A percentile compares a stretch with the other conserved stretches of the same genome.
These are phyloP conservation scores for Chromobotia macracanthus DNA, from an alignment of 2,797 vertebrate species.

Conservation along the genomic window DNA sequence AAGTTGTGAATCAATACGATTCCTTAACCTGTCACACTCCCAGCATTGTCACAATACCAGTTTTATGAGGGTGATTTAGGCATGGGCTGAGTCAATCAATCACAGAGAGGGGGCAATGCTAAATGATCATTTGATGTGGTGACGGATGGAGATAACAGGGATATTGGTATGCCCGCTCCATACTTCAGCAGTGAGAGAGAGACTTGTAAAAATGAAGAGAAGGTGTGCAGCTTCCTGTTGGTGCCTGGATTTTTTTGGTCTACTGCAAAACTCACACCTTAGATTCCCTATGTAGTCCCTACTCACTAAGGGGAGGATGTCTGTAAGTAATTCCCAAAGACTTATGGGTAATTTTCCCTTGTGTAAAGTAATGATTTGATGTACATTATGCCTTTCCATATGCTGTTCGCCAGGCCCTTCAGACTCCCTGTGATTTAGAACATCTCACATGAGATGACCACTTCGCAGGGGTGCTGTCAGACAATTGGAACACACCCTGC, in stretches of 20 bases:
- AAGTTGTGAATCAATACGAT: conserved; percentile 60
- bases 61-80: conserved; percentile 64
- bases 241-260: neutral
- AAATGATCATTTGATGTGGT: conserved; percentile 62
- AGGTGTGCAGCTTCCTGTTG: neutral
- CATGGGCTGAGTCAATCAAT: conserved; percentile 59
- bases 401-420: neutral
- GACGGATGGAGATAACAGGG: conserved; percentile 47
- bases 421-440: no score
- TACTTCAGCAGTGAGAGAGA: conserved; percentile 46
- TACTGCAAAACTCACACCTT: neutral
- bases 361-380: neutral
- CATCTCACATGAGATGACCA: neutral
- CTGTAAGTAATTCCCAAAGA: neutral
- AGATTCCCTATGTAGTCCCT: no score
- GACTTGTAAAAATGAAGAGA: neutral
- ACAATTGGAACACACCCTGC: neutral
- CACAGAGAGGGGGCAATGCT: conserved; percentile 48
- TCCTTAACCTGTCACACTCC: conserved; percentile 62
- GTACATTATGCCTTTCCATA: no score
- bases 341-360: neutral
- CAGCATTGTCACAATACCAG: conserved; percentile 58
- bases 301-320: no score
- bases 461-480: neutral
- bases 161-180: conserved; percentile 51